Conservation (phyloP, 2,113 vertebrate genomes). For the Bos indicus region DNA sequence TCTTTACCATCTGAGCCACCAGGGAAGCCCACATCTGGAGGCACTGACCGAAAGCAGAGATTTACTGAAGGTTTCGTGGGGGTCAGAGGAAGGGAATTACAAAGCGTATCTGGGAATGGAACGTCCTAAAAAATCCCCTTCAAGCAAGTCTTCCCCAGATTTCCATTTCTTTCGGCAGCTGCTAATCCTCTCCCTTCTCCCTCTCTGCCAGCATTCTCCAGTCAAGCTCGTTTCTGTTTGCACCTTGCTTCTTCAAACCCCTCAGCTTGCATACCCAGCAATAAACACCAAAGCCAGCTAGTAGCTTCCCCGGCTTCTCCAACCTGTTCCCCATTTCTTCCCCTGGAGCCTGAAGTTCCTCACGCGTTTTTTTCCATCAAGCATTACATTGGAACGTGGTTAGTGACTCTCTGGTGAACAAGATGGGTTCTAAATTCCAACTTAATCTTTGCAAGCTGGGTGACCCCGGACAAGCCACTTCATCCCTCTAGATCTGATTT, state of each 20-base stretch:
- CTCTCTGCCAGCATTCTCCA: background rate
- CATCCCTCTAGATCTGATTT: background rate
- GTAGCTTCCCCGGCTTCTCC: background rate
- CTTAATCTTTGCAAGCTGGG: background rate
- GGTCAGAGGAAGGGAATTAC: background rate
- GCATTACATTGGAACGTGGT: background rate
- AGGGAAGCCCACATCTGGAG: background rate
- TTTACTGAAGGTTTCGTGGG: background rate
- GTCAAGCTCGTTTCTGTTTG: no score
- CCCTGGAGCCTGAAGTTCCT: background rate
- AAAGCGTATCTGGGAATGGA: background rate
- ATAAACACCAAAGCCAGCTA: no score
- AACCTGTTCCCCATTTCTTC: background rate
- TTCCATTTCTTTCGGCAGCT: background rate
- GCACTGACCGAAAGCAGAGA: accelerated
- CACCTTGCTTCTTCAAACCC: no score
- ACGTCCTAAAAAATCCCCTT: background rate
- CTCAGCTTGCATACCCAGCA: background rate
- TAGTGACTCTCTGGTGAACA: background rate
- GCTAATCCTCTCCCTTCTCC: background rate
- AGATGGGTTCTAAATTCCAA: background rate
- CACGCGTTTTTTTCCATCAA: background rate
- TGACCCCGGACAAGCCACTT: background rate
- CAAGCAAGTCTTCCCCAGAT: background rate
- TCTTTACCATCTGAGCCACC: background rate